Conservation (phyloP, 2,797 vertebrate species). For the Lacerta bilineata region DNA sequence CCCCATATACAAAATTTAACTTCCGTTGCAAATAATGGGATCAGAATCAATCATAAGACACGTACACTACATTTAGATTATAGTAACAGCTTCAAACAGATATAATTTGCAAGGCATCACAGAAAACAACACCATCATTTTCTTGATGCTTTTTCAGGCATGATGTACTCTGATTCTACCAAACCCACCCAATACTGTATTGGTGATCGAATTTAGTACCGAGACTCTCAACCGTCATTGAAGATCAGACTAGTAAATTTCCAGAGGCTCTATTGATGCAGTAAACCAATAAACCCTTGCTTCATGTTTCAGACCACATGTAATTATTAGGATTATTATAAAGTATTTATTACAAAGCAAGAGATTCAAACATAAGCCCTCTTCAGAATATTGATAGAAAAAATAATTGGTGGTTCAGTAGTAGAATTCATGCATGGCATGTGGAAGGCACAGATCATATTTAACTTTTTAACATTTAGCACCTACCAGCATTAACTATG, state of each 20-base stretch:
- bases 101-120: neutral
- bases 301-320: neutral
- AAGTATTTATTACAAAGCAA: neutral
- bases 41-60: neutral
- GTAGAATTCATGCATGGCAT: no score
- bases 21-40: neutral
- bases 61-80: neutral
- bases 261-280: neutral
- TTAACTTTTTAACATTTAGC: no score
- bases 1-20: neutral
- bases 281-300: neutral
- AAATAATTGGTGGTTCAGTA: neutral
- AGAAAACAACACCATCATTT: neutral
- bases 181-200: neutral
- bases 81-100: neutral
- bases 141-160: neutral
- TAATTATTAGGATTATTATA: neutral
- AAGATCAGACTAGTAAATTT: neutral
- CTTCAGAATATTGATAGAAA: neutral
- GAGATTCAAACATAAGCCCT: neutral
- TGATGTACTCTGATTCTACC: neutral
- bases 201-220: neutral
- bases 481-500: slow-evolving; percentile 98
- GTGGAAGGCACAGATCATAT: no score
- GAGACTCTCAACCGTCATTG: neutral